Base-by-base conservation (phyloP, 92 coral and sea anemone species). In the Zoanthus solanderi region DNA sequence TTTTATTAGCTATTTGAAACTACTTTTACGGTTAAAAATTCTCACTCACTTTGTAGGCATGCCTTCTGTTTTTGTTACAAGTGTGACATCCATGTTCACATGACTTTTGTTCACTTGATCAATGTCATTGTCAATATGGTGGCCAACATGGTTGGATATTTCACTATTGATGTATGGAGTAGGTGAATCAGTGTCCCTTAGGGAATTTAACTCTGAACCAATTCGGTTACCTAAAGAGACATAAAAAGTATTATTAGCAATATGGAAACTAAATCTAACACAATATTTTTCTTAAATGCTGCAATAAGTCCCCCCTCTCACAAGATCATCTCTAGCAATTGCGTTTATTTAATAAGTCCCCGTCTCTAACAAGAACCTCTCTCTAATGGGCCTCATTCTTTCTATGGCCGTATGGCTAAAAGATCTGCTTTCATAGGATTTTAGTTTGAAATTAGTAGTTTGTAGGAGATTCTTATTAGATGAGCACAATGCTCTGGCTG, bases 121-220 rank as follows among this genome's bases (percentile, higher is more conserved):
- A 9, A 76, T n/a, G 50, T 91, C 94, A 56, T 90, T 92, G 47
- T 93, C 96, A 75, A 87, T 46, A 50, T 90, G 88, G 66, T 91
- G 93, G 48, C 93, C 92, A 11, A 87, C 57, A 78, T 93, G 98
- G 85, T 94, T 93, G 23, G 88, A 87, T 32, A 83, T 45, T 34
- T 87, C 89, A 31, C 78, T 75, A 18, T 63, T 72, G 14, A 86
- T 86, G 28, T 92, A 95, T 30, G 98, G 98, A 11, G 93, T 87
- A 13, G 98, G 98, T n/a, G 98, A 95, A 63, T 95, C 98, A 44
- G 92, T 91, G 32, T 95, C 94, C 18, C 98, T 90, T 67, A 78
- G 6, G 6, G 85, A 76, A 72, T 68, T 86, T 12, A 11, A 15
- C 30, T 80, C 85, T 3, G 85, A 31, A 63, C 56, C 13, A 7